Percentiles rank a stretch among this genome's conserved stretches.
These are phyloP conservation scores for Parambassis ranga DNA, from an alignment of 2,797 vertebrate genomes.

Conservation along the genomic window DNA sequence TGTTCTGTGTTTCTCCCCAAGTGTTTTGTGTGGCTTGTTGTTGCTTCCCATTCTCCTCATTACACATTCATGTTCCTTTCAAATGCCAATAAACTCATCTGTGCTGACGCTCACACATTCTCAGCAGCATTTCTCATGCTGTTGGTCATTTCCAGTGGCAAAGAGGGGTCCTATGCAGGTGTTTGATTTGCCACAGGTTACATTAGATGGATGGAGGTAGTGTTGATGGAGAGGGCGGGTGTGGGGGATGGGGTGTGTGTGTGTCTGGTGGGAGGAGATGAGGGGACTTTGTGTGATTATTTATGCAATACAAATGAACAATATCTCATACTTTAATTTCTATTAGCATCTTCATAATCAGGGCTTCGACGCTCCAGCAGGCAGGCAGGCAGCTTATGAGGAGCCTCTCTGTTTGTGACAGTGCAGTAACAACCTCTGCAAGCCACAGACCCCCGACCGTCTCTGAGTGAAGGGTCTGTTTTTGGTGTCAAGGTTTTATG, in stretches of 20 bases:
- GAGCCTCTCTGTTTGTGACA: conserved; percentile 19
- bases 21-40: conserved; percentile 43
- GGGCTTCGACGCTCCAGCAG: conserved; percentile 49
- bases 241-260: not conserved
- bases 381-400: conserved; percentile 26
- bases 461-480: conserved; percentile 48
- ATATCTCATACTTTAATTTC: conserved; percentile 43
- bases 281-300: conserved; percentile 44
- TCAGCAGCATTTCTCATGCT: conserved; percentile 30
- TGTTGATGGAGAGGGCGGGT: conserved; percentile 15
- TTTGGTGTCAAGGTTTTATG: conserved; percentile 33
- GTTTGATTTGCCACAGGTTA: conserved; percentile 67
- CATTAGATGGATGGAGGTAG: conserved; percentile 38
- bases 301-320: conserved; percentile 50
- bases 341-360: conserved; percentile 59
- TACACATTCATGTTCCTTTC: conserved; percentile 54
- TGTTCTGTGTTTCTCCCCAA: conserved; percentile 23
- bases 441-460: conserved; percentile 35
- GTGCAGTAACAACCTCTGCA: conserved; percentile 48
- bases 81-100: conserved; percentile 56
- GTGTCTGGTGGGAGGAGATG: not conserved
- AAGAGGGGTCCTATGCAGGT: conserved; percentile 47
- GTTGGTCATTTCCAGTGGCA: conserved; percentile 19
- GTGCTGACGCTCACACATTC: conserved; percentile 44
- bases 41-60: conserved; percentile 56